Base-by-base conservation (phyloP, 2,113 vertebrate genomes). In the Dipodomys stephensi region DNA sequence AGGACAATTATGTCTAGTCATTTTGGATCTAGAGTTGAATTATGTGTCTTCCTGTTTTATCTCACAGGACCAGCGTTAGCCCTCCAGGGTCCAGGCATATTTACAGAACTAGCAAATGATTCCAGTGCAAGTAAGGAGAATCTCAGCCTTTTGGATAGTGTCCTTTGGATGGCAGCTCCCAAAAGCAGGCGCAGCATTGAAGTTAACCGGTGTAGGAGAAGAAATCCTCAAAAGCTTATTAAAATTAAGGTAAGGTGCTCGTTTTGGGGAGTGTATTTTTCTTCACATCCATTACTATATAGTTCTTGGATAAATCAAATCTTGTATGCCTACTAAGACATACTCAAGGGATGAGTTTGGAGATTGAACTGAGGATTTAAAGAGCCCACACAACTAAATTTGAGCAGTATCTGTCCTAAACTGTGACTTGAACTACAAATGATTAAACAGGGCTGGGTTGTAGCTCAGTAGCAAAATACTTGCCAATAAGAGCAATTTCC, bases 141-240 rank as follows among this genome's bases (percentile, higher is more conserved):
- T 0, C 94, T 97, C 0, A 79, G 98, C 57, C 81, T 99, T 74
- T 87, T 97, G 8, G 99, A 99, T 49, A 96, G 97, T 80, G 93
- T 99, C 44, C 80, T 99, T 93, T 99, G 99, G 99, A 99, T 99
- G 99, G 99, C 99, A 0, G 99, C 93, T 0, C 99, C 99, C 8
- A 99, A 99, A 97, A 99, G 98, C 13, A 98, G 99, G 79, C 99
- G 99, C 28, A 99, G 97, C 12, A 99, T 99, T 53, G 99, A 99
- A 96, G 97, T 99, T 83, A 99, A 99, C 97, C 98, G 98, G 53
- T 99, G 99, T 96, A 97, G 99, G 80, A 98, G 99, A 94, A 98
- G 99, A 95, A 79, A 98, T 35, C 97, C 98, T 8, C 79, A 0
- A 15, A 99, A 99, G 60, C 98, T 99, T 9, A 93, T 99, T 15